Evolutionary conservation across 2,888 invertebrate species (phyloP), one percentile per base, ranked within the genome.

Genomic region (Isotomurus palustris): DNA sequence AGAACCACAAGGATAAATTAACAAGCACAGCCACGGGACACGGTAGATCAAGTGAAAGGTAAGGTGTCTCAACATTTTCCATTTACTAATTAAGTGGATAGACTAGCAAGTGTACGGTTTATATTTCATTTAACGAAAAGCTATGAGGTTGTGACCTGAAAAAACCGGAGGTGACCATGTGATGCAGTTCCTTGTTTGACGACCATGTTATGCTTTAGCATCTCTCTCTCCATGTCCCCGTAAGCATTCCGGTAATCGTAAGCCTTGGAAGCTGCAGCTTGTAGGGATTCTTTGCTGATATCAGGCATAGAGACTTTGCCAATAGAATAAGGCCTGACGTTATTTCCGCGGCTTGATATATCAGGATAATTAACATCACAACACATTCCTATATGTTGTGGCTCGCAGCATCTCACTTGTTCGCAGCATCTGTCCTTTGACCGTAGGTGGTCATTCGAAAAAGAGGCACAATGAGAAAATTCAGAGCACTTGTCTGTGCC

Each of bases 131-230:
- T 25, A 24, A 25, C 17, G 19, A 32, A 40, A 40, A 17, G n/a
- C 40, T 8, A 40, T 6, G 10, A 17, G 19, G n/a, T 40, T n/a
- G n/a, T n/a, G n/a, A 67, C 69, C 66, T 67, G 64, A 38, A 69
- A 69, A 54, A 69, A 69, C 28, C 74, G 71, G 59, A 76, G 76
- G 68, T 78, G 78, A 3, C 76, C 75, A 62, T 74, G 78, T 59
- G 76, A 75, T 4, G 78, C 73, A 2, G 77, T 75, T 29, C 77
- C 77, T 28, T 72, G 72, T 22, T 71, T 56, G 4, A 78, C 69
- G 17, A 75, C 75, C 6, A 62, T 48, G 28, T 57, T 56, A 10
- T 64, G 52, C 48, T 69, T 67, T 12, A 67, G 14, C 3, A 67
- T 53, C 17, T 53, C 47, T 10, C 59, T 59, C 51, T 69, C 69